Conservation (phyloP, 1,140 invertebrate species). For the Drosophila funebris region DNA sequence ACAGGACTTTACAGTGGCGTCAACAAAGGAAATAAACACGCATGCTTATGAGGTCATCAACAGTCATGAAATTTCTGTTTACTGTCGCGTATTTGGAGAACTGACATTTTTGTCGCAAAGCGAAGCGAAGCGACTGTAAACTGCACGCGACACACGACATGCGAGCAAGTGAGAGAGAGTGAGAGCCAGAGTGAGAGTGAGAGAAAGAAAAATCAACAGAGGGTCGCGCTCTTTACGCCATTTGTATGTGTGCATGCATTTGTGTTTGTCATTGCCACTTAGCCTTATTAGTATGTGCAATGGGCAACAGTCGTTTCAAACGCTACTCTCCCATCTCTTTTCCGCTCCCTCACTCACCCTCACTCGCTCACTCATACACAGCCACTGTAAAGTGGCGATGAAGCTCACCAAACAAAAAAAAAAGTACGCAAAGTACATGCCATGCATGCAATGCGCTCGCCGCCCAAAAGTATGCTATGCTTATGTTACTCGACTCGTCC, state of each 20-base stretch:
- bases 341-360: not conserved
- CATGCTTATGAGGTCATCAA: constrained; percentile 79
- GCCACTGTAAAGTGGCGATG: constrained; percentile 65
- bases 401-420: constrained; percentile 56
- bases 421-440: constrained; percentile 40
- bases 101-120: constrained; percentile 56
- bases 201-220: constrained; percentile 9
- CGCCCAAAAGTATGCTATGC: constrained; percentile 40
- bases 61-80: constrained; percentile 68
- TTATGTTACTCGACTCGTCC: constrained; percentile 27
- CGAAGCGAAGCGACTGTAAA: constrained; percentile 16
- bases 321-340: not conserved
- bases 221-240: constrained; percentile 9
- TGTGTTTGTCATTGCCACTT: constrained; percentile 80
- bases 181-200: not conserved
- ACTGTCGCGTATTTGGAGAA: constrained; percentile 27
- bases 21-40: constrained; percentile 72
- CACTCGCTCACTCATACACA: not conserved
- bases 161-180: not conserved
- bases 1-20: constrained; percentile 19
- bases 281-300: constrained; percentile 81
- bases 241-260: constrained; percentile 36
- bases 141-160: constrained; percentile 5
- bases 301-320: constrained; percentile 40
- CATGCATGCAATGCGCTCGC: constrained; percentile 51